phyloP scores from a whole-genome alignment of 2,888 invertebrate species.

The Deilephila porcellus region DNA sequence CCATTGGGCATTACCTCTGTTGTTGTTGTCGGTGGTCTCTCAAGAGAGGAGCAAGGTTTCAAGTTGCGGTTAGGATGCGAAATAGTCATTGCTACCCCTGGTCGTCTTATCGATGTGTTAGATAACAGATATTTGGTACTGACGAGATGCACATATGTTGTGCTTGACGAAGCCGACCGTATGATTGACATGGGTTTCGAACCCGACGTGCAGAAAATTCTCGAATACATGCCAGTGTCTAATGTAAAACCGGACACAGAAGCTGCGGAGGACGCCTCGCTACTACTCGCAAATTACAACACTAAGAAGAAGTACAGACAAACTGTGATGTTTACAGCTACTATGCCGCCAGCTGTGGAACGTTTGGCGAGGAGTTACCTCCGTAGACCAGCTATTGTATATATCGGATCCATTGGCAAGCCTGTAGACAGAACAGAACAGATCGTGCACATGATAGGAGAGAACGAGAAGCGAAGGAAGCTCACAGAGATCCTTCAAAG shows the following conservation, averaged over 20 bases:
- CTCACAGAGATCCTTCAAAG: conserved; percentile 95
- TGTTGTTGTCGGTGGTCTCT: conserved; percentile 98
- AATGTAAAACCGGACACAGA: conserved; percentile 99
- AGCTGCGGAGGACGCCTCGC: conserved; percentile 97
- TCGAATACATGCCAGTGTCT: conserved; percentile 98
- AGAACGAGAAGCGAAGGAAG: conserved; percentile 98
- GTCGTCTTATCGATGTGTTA: conserved; percentile 98
- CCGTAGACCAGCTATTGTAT: conserved; percentile 97
- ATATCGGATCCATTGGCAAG: conserved; percentile 98
- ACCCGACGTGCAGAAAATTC: conserved; percentile 98
- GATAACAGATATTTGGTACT: conserved; percentile 99
- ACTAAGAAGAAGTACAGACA: conserved; percentile 98
- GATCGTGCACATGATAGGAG: conserved; percentile 97
- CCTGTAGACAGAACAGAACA: conserved; percentile 99
- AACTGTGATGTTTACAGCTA: conserved; percentile 99
- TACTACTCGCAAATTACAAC: conserved; percentile 96
- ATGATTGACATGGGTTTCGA: conserved; percentile 99
- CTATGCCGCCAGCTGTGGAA: conserved; percentile 99
- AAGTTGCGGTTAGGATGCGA: conserved; percentile 98
- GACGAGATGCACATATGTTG: conserved; percentile 99
- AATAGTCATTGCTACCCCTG: conserved; percentile 99
- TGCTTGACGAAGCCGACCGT: conserved; percentile 97
- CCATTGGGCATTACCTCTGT: conserved; percentile 97
- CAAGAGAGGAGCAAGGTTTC: conserved; percentile 99
- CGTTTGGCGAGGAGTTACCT: conserved; percentile 97